Percentiles rank a stretch among this genome's conserved stretches.
Conservation (phyloP, 92 coral and sea anemone genomes). For the Bergia puertoricense region DNA sequence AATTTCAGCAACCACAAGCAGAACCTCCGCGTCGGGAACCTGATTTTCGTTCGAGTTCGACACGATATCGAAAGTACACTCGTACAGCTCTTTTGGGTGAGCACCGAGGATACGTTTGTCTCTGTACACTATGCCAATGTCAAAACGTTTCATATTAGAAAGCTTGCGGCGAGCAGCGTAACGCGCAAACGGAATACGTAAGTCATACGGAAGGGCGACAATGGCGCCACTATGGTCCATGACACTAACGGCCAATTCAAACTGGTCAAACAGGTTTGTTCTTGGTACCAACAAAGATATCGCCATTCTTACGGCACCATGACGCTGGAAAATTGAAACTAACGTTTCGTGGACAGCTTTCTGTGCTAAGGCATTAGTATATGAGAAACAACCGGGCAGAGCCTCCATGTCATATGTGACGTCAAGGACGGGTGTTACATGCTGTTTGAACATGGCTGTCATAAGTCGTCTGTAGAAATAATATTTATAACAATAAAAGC, state of each 20-base stretch:
- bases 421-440: slow-evolving; percentile 77
- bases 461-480: slow-evolving; percentile 58
- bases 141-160: slow-evolving; percentile 79
- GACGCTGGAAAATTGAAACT: slow-evolving; percentile 69
- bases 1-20: slow-evolving; percentile 80
- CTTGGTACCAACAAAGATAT: slow-evolving; percentile 86
- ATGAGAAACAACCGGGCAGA: slow-evolving; percentile 58
- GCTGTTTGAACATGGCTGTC: slow-evolving; percentile 83
- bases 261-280: slow-evolving; percentile 68
- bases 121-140: slow-evolving; percentile 86
- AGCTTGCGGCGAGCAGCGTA: slow-evolving; percentile 76
- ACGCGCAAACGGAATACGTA: slow-evolving; percentile 93
- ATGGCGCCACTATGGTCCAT: slow-evolving; percentile 95
- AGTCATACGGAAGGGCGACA: slow-evolving; percentile 83
- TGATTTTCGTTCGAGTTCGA: slow-evolving; percentile 76
- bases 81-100: slow-evolving; percentile 88
- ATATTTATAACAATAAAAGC: too few species aligned
- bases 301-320: slow-evolving; percentile 79
- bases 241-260: slow-evolving; percentile 75
- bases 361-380: slow-evolving; percentile 66
- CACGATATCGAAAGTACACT: slow-evolving; percentile 92
- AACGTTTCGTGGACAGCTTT: slow-evolving; percentile 87
- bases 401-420: slow-evolving; percentile 84
- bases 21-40: slow-evolving; percentile 94
- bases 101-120: slow-evolving; percentile 82